phyloP scores from a whole-genome alignment of 2,113 vertebrate genomes.

The Dromaius novaehollandiae region DNA sequence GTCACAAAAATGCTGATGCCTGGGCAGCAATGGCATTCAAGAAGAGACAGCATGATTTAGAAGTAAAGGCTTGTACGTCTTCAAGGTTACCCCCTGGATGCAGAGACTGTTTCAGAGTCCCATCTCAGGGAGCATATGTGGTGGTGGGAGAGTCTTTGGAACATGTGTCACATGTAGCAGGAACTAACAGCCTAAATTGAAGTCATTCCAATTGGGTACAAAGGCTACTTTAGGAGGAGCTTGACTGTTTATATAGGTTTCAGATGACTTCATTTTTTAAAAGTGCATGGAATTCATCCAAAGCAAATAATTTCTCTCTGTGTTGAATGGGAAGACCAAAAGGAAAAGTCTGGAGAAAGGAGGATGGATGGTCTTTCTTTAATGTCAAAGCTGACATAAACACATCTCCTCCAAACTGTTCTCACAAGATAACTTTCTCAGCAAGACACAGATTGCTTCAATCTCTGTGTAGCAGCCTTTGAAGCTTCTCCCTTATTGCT shows the following conservation, averaged over 20 bases:
- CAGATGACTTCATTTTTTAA: slow-evolving; percentile 66
- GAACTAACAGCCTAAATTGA: slow-evolving; percentile 21
- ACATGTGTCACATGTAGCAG: neutral
- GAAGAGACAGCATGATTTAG: neutral
- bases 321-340: slow-evolving; percentile 65
- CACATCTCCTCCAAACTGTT: slow-evolving; percentile 49
- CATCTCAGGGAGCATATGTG: neutral
- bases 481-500: slow-evolving; percentile 73
- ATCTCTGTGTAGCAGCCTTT: slow-evolving; percentile 73
- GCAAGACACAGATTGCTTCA: slow-evolving; percentile 76
- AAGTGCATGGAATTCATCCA: slow-evolving; percentile 71
- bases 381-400: slow-evolving; percentile 78
- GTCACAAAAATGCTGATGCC: neutral
- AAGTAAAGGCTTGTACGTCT: neutral
- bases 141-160: neutral
- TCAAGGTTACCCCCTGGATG: neutral
- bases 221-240: slow-evolving; percentile 28
- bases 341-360: slow-evolving; percentile 68
- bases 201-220: slow-evolving; percentile 43
- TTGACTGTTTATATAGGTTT: slow-evolving; percentile 68
- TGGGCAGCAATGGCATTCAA: fast-evolving
- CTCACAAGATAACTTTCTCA: slow-evolving; percentile 77
- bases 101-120: neutral
- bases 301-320: slow-evolving; percentile 72
- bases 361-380: slow-evolving; percentile 75